phyloP scores from a whole-genome alignment of 2,888 invertebrate species.

The Invenusta paracnida region DNA sequence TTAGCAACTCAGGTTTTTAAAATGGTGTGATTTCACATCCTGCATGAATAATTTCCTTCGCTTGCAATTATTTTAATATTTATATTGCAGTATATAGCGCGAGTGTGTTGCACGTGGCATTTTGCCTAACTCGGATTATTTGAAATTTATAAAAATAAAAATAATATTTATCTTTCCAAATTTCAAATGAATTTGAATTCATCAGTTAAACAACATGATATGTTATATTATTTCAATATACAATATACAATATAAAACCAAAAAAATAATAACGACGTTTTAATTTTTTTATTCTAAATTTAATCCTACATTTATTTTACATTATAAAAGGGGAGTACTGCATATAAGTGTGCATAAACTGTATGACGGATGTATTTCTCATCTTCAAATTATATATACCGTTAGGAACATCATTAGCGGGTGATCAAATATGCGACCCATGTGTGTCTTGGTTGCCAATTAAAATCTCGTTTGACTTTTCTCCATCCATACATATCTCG shows the following conservation, averaged over 20 bases:
- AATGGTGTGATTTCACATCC: neutral
- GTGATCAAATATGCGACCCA: neutral
- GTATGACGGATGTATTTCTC: neutral
- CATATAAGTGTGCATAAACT: neutral
- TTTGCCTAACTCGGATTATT: too few species aligned
- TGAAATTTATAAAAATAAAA: neutral
- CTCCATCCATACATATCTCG: neutral
- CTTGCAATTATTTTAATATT: too few species aligned
- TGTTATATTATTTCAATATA: neutral
- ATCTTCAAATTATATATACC: neutral
- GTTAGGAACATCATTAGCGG: neutral
- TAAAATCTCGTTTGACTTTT: too few species aligned
- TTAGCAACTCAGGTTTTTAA: neutral
- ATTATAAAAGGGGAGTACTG: too few species aligned
- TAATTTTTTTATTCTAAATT: too few species aligned
- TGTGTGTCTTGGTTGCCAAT: neutral
- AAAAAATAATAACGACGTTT: too few species aligned
- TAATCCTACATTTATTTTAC: too few species aligned
- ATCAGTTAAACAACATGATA: too few species aligned
- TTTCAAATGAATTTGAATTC: too few species aligned
- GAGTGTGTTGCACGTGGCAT: too few species aligned
- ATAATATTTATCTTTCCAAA: neutral
- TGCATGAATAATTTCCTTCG: neutral
- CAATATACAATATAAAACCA: too few species aligned
- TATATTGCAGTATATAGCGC: too few species aligned